These are phyloP conservation scores for Lumbricus terrestris DNA, from an alignment of 2,888 invertebrate genomes.

Conservation along the genomic window DNA sequence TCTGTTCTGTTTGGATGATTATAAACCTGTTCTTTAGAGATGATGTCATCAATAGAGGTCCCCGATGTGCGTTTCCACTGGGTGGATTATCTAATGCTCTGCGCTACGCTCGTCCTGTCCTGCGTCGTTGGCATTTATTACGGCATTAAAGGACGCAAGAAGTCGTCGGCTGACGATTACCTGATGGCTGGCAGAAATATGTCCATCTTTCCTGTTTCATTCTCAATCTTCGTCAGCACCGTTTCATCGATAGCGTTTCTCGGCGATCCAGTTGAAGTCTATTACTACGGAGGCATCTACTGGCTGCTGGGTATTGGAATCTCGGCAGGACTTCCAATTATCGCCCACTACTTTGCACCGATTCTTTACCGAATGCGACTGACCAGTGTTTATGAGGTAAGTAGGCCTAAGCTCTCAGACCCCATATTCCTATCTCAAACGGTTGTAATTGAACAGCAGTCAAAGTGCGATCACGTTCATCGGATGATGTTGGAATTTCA, in stretches of 20 bases:
- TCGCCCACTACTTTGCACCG: slow-evolving; percentile 36
- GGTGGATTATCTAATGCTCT: slow-evolving; percentile 37
- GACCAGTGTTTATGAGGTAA: slow-evolving; percentile 35
- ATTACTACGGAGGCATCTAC: slow-evolving; percentile 34
- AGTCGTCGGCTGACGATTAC: slow-evolving; percentile 61
- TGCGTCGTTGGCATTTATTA: slow-evolving; percentile 47
- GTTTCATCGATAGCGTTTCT: slow-evolving; percentile 36
- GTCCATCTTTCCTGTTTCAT: slow-evolving; percentile 41
- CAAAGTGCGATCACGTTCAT: too few species aligned
- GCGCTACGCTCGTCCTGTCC: slow-evolving; percentile 29
- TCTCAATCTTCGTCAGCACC: slow-evolving; percentile 34
- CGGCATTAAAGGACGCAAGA: slow-evolving; percentile 63
- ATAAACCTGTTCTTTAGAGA: background rate
- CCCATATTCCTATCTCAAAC: background rate
- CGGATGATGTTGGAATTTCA: too few species aligned
- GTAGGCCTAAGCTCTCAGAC: too few species aligned
- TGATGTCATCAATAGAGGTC: background rate
- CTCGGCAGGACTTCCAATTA: slow-evolving; percentile 24
- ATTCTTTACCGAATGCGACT: slow-evolving; percentile 30
- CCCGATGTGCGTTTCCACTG: slow-evolving; percentile 30
- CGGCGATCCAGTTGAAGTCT: slow-evolving; percentile 38
- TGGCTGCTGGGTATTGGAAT: slow-evolving; percentile 29
- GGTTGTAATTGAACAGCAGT: too few species aligned
- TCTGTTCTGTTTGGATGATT: background rate
- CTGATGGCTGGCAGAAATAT: slow-evolving; percentile 53